Percentiles rank a stretch among this genome's conserved stretches.
Evolutionary conservation across 2,797 vertebrate genomes (phyloP).

Genomic region (Gymnoscopelus microlampas): DNA sequence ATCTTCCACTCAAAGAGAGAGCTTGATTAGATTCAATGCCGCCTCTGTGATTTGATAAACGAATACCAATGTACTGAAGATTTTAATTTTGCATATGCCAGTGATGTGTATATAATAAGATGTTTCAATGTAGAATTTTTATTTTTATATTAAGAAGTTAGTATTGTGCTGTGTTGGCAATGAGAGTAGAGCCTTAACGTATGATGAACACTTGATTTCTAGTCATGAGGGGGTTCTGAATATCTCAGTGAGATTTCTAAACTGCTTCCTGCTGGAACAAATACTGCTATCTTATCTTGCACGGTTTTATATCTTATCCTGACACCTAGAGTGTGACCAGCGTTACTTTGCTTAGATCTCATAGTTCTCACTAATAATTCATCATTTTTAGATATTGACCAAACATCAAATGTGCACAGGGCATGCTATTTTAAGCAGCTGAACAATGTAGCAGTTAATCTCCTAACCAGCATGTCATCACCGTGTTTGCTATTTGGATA

Average conservation of each 20-base stretch:
- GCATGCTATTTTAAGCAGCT: conserved; percentile 26
- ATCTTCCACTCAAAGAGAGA: conserved; percentile 60
- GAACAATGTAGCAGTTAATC: conserved; percentile 33
- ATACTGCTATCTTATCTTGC: conserved; percentile 59
- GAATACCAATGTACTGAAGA: conserved; percentile 82
- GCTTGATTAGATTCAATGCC: conserved; percentile 75
- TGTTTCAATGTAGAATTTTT: conserved; percentile 85
- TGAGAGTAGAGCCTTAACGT: conserved; percentile 88
- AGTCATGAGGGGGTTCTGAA: conserved; percentile 79
- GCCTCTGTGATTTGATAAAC: conserved; percentile 79
- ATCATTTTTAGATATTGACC: conserved; percentile 54
- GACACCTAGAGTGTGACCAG: conserved; percentile 38
- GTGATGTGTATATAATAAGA: conserved; percentile 85
- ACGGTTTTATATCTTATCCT: conserved; percentile 64
- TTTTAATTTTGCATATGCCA: conserved; percentile 74
- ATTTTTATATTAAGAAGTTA: conserved; percentile 86
- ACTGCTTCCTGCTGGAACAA: conserved; percentile 48
- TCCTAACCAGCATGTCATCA: conserved; percentile 37
- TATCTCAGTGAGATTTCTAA: conserved; percentile 53
- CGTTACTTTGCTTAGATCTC: conserved; percentile 20
- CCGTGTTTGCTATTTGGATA: conserved; percentile 8
- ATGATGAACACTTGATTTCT: conserved; percentile 83
- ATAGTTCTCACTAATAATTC: conserved; percentile 25
- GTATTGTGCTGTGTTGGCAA: conserved; percentile 80
- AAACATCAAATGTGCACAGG: conserved; percentile 50